Evolutionary conservation across 2,888 invertebrate genomes (phyloP).

Genomic region (Mimachlamys varia): DNA sequence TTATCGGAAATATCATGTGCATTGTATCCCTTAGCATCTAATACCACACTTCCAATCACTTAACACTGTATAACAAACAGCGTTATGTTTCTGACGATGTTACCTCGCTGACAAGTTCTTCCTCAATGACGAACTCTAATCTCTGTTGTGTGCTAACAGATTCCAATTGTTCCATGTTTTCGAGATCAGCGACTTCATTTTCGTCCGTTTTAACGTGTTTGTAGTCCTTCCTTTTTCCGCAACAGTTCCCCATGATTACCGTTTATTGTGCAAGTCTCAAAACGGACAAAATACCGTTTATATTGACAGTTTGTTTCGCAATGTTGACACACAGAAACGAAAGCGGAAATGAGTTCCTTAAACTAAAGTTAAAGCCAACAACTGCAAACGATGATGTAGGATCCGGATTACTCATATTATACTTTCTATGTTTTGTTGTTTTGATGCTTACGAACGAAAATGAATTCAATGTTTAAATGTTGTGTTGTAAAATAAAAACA

Average conservation of each 20-base stretch:
- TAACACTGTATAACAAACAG: too few species aligned
- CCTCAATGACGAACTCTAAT: not conserved
- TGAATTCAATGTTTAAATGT: too few species aligned
- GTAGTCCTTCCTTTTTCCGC: not conserved
- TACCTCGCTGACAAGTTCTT: not conserved
- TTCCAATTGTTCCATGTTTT: not conserved
- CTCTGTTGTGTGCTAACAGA: not conserved
- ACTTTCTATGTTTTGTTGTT: not conserved
- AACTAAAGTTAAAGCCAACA: not conserved
- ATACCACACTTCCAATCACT: too few species aligned
- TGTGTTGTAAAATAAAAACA: too few species aligned
- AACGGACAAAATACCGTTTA: not conserved
- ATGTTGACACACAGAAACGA: constrained; percentile 34
- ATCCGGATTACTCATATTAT: not conserved
- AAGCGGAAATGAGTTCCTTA: not conserved
- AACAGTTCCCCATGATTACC: not conserved
- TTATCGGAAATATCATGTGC: too few species aligned
- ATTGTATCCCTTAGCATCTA: too few species aligned
- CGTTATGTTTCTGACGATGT: not conserved
- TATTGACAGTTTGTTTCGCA: not conserved
- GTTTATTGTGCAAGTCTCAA: not conserved
- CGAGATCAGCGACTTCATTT: not conserved
- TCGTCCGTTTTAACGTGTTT: constrained; percentile 16
- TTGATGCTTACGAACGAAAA: too few species aligned
- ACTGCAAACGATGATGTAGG: not conserved